These are phyloP conservation scores for Hylaeus anthracinus DNA, from an alignment of 1,140 invertebrate genomes.

Conservation along the genomic window DNA sequence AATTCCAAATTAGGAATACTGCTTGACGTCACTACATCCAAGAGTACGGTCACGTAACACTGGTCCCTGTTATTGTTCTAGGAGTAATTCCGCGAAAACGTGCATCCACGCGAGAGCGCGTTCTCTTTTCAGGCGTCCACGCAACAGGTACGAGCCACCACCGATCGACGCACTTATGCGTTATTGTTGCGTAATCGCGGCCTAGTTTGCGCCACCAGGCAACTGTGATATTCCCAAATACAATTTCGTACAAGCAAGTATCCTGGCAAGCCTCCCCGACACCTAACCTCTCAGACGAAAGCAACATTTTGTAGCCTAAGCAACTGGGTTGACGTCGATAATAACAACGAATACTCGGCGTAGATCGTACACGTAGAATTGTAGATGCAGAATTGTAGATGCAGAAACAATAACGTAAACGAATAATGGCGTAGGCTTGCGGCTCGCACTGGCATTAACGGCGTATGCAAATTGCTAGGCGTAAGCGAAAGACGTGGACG, in stretches of 20 bases:
- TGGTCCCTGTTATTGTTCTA: not conserved
- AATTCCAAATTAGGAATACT: too few species aligned
- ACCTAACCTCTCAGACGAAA: not conserved
- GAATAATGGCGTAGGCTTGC: not conserved
- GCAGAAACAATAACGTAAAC: not conserved
- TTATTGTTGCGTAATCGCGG: constrained; percentile 46
- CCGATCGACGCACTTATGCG: constrained; percentile 22
- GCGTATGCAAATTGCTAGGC: not conserved
- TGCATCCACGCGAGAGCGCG: constrained; percentile 14
- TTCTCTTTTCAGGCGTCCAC: constrained; percentile 43
- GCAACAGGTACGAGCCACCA: constrained; percentile 6
- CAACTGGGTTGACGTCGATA: too few species aligned
- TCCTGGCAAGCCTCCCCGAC: not conserved
- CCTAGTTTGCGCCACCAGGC: constrained; percentile 29
- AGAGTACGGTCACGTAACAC: too few species aligned
- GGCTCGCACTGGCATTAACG: not conserved
- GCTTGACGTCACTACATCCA: too few species aligned
- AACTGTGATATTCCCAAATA: constrained; percentile 36
- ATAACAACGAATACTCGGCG: too few species aligned
- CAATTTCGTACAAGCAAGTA: not conserved
- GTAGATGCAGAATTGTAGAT: not conserved
- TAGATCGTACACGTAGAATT: not conserved
- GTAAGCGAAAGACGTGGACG: not conserved
- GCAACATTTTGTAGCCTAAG: too few species aligned
- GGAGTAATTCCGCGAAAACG: constrained; percentile 26